Base-by-base conservation (phyloP, 35 echinoderm and acorn worm species). In the Heliocidaris erythrogramma region DNA sequence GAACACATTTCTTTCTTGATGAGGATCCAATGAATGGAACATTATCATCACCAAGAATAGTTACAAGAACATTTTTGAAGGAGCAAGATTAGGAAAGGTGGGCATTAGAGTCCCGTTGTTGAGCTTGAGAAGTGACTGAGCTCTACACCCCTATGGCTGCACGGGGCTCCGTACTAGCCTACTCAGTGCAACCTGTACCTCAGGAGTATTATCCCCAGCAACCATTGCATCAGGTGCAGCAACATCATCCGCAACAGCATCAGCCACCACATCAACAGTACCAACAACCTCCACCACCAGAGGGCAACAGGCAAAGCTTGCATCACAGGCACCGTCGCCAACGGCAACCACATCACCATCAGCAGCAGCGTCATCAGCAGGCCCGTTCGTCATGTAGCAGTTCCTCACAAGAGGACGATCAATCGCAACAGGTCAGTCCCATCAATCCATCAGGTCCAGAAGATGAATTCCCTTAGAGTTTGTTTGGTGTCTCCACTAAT, bases 311-410 rank as follows among this genome's bases (percentile, higher is more conserved):
- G 17, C 21, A 78, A n/a, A 78, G 21, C 21, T n/a, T 78, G 65
- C 91, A 92, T 30, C 91, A 92, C 91, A 32, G 49, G 11, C 47
- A 49, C 0, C 91, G 91, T 92, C 91, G 91, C 49, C 91, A 92
- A 9, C 91, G 91, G 49, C 91, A 49, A 92, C 91, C 91, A 7
- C 91, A 92, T 49, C 87, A 32, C 29, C 91, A 92, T 6, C 91
- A 48, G 49, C 91, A 92, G 7, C 87, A 32, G 91, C 91, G 91
- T 30, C 91, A 92, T 32, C 91, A 59, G 91, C 91, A 52, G 49
- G 50, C 91, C 47, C 91, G 91, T 27, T 92, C 91, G 91, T 92
- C 91, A 92, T 92, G 91, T 59, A 92, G 91, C 91, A 92, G 91
- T n/a, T 92, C 91, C 49, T 92, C 91, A 30, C 91, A 92, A n/a